Evolutionary conservation across 2,113 vertebrate species (phyloP).

Genomic region (Acanthisitta chloris): DNA sequence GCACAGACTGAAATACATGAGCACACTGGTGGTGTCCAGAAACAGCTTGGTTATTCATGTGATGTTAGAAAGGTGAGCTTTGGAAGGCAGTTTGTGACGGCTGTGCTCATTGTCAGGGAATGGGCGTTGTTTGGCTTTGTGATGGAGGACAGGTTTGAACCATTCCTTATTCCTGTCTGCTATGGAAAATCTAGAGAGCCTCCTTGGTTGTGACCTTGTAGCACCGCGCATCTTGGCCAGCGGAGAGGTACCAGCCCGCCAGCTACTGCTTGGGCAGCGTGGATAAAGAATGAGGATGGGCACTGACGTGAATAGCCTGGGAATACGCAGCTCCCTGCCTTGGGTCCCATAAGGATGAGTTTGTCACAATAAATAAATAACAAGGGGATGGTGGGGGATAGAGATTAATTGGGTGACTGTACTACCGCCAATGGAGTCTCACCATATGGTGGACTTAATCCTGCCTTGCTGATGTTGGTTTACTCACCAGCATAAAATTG

Average conservation of each 20-base stretch:
- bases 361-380: constrained; percentile 68
- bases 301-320: not conserved
- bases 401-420: constrained; percentile 60
- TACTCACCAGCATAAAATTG: not conserved
- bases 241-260: not conserved
- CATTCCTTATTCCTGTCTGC: not conserved
- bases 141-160: not conserved
- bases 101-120: not conserved
- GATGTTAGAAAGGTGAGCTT: not conserved
- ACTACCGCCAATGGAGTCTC: constrained; percentile 29
- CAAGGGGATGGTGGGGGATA: constrained; percentile 23
- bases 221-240: not conserved
- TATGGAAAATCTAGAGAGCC: not conserved
- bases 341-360: constrained; percentile 41
- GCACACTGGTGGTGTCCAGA: not conserved
- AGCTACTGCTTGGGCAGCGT: not conserved
- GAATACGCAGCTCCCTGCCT: not conserved
- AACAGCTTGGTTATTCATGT: not conserved
- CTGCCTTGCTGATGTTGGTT: constrained; percentile 18
- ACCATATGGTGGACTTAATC: constrained; percentile 61
- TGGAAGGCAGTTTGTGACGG: not conserved
- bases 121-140: not conserved
- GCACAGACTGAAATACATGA: not conserved
- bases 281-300: constrained; percentile 32
- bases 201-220: constrained; percentile 42